These are phyloP conservation scores for Neosalanx taihuensis DNA, from an alignment of 2,797 vertebrate species.

Conservation along the genomic window DNA sequence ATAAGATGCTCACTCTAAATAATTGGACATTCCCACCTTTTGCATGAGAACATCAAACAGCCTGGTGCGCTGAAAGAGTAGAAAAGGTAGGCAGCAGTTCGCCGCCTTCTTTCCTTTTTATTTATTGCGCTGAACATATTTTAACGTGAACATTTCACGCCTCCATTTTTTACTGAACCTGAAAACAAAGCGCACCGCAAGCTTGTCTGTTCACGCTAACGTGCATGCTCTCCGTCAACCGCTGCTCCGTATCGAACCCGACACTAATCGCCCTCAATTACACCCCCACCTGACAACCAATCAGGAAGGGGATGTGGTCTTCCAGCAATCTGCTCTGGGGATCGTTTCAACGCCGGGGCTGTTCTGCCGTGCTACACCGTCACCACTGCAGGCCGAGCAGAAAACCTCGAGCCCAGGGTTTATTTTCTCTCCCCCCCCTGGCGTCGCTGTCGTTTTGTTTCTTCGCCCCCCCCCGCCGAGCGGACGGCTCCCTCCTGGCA, in stretches of 20 bases:
- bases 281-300: slow-evolving; percentile 29
- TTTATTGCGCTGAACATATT: neutral
- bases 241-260: slow-evolving; percentile 47
- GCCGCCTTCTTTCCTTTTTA: too few relatives aligned
- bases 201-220: neutral
- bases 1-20: neutral
- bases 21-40: too few relatives aligned
- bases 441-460: slow-evolving; percentile 60
- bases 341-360: slow-evolving; percentile 14
- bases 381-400: slow-evolving; percentile 33
- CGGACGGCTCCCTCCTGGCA: slow-evolving; percentile 39
- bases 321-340: slow-evolving; percentile 36
- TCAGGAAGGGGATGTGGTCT: slow-evolving; percentile 55
- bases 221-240: slow-evolving; percentile 23
- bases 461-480: slow-evolving; percentile 44
- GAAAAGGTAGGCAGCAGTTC: too few relatives aligned
- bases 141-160: neutral
- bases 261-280: slow-evolving; percentile 61
- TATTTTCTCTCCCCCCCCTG: slow-evolving; percentile 62
- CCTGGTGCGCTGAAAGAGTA: too few relatives aligned
- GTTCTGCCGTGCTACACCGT: slow-evolving; percentile 30
- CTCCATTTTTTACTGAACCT: neutral
- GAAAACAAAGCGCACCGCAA: neutral
- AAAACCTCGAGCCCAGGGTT: slow-evolving; percentile 37
- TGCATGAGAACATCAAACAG: too few relatives aligned